A percentile compares a stretch with the other conserved stretches of the same genome.
Evolutionary conservation across 2,113 vertebrate genomes (phyloP).

Genomic region (Pygoscelis adeliae): DNA sequence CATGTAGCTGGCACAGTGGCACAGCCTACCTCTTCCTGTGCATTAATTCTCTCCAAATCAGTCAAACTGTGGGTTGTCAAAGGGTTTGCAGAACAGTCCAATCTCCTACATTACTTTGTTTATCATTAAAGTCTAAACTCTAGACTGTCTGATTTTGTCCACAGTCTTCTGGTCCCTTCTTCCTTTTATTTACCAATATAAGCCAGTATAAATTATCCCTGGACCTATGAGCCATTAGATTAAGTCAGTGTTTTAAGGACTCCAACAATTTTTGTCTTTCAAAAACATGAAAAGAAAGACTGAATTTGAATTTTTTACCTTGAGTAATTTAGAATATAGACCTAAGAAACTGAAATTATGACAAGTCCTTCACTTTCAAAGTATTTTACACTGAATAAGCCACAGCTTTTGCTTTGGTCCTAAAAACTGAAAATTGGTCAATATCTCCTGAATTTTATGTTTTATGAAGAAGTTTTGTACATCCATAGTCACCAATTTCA

Average conservation of each 20-base stretch:
- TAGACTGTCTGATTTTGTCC: neutral
- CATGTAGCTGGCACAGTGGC: neutral
- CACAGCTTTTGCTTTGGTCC: neutral
- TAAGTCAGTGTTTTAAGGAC: neutral
- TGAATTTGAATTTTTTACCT: neutral
- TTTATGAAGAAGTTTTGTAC: neutral
- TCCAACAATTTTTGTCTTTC: neutral
- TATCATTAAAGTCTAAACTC: neutral
- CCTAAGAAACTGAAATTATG: neutral
- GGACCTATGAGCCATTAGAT: neutral
- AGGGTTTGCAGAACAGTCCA: neutral
- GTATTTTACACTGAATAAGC: neutral
- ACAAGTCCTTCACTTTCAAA: neutral
- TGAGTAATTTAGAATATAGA: neutral
- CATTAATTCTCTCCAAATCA: neutral
- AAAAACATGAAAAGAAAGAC: neutral
- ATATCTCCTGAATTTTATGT: neutral
- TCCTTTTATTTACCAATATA: neutral
- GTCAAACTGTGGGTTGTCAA: neutral
- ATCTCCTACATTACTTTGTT: neutral
- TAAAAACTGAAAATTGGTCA: neutral
- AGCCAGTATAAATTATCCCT: neutral
- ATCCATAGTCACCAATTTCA: neutral
- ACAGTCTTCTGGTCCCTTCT: neutral
- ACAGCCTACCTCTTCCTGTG: neutral